These are phyloP conservation scores for Cabera pusaria DNA, from an alignment of 2,888 invertebrate species.

Conservation along the genomic window DNA sequence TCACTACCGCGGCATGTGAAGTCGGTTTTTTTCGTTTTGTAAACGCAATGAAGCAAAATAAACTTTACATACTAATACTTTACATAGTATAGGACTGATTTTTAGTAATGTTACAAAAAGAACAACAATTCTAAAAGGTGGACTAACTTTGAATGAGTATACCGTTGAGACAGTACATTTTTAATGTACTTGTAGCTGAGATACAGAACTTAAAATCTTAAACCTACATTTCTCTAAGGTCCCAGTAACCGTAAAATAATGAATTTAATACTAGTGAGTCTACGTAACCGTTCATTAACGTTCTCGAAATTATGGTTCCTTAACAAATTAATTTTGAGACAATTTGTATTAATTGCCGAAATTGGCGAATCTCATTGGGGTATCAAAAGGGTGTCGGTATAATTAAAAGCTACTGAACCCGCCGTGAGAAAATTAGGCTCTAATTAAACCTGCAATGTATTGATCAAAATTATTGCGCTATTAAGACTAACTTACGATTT, in stretches of 20 bases:
- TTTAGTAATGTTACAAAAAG: too few relatives aligned
- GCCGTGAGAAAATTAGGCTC: constrained; percentile 25
- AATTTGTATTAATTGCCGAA: constrained; percentile 46
- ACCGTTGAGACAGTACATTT: too few relatives aligned
- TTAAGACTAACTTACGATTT: constrained; percentile 15
- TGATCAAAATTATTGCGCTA: constrained; percentile 18
- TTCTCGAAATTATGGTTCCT: constrained; percentile 41
- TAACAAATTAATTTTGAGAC: constrained; percentile 48
- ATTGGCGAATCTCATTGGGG: constrained; percentile 44
- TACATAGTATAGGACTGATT: too few relatives aligned
- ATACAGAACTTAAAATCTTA: constrained; percentile 22
- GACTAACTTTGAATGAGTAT: too few relatives aligned
- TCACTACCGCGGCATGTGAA: too few relatives aligned
- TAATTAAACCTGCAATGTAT: constrained; percentile 28
- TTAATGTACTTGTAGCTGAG: too few relatives aligned
- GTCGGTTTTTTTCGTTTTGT: too few relatives aligned
- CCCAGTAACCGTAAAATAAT: constrained; percentile 17
- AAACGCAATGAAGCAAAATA: too few relatives aligned
- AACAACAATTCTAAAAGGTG: too few relatives aligned
- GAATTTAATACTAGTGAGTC: constrained; percentile 28
- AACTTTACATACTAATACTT: too few relatives aligned
- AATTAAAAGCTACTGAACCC: constrained; percentile 34
- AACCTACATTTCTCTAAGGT: constrained; percentile 17
- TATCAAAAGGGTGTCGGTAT: constrained; percentile 37
- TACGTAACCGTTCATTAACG: constrained; percentile 45